Conservation (phyloP, 2,797 vertebrate genomes). For the Acanthurus tractus region DNA sequence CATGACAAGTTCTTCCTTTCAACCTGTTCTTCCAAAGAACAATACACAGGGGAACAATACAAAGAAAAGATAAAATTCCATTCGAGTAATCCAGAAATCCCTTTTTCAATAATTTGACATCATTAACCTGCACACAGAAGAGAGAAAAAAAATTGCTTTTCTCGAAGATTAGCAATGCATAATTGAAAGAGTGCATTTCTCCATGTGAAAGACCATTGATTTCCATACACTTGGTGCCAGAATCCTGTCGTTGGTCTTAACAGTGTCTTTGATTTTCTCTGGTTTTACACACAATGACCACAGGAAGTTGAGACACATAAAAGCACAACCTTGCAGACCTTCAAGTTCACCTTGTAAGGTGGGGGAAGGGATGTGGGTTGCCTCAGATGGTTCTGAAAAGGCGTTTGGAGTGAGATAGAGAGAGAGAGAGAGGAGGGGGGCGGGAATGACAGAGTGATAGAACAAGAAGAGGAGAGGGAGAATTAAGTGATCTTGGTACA, state of each 20-base stretch:
- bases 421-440: not conserved
- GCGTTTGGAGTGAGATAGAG: conserved; percentile 64
- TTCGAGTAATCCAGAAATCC: conserved; percentile 70
- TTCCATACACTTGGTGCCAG: conserved; percentile 76
- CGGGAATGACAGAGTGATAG: conserved; percentile 76
- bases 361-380: conserved; percentile 64
- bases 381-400: conserved; percentile 77
- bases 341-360: conserved; percentile 88
- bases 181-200: conserved; percentile 67
- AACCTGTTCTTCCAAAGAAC: conserved; percentile 69
- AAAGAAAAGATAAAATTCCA: conserved; percentile 72
- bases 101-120: conserved; percentile 73
- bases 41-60: conserved; percentile 64
- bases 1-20: conserved; percentile 74
- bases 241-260: conserved; percentile 74
- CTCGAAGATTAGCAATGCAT: conserved; percentile 66
- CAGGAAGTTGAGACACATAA: conserved; percentile 78
- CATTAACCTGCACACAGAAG: conserved; percentile 76
- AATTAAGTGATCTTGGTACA: conserved; percentile 86
- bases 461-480: conserved; percentile 81
- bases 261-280: conserved; percentile 78
- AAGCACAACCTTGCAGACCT: conserved; percentile 84
- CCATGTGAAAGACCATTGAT: conserved; percentile 75
- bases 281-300: conserved; percentile 69
- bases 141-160: conserved; percentile 48